These are phyloP conservation scores for Diglossa brunneiventris DNA, from an alignment of 2,113 vertebrate species.

Conservation along the genomic window DNA sequence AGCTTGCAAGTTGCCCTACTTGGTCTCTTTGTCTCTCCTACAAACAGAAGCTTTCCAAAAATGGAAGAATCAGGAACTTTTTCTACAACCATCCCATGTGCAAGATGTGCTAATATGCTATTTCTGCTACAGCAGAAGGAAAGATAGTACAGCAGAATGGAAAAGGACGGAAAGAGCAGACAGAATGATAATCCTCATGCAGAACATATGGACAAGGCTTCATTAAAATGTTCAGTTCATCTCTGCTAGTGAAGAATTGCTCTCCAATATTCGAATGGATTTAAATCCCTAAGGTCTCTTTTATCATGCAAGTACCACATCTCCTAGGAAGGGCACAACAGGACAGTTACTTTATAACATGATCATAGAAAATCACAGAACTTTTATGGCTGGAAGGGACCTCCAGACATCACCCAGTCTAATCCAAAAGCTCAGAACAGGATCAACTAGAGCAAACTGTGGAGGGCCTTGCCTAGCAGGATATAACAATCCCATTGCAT, in stretches of 20 bases:
- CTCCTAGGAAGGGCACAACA: fast-evolving
- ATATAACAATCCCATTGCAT: background rate
- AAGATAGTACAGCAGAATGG: background rate
- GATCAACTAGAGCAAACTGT: background rate
- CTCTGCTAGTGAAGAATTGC: background rate
- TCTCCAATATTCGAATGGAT: background rate
- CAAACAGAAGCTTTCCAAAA: background rate
- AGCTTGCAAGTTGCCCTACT: background rate
- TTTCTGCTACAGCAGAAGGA: background rate
- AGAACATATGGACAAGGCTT: constrained; percentile 7
- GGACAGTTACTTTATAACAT: background rate
- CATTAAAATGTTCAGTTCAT: background rate
- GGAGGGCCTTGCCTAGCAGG: background rate
- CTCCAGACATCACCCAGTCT: background rate
- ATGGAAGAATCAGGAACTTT: background rate
- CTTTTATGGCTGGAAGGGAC: background rate
- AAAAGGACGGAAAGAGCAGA: background rate
- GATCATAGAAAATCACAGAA: background rate
- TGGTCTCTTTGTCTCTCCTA: background rate
- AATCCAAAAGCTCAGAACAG: background rate
- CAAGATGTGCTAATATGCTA: background rate
- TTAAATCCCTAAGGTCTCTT: background rate
- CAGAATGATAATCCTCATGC: background rate
- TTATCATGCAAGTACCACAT: background rate
- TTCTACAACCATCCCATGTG: background rate